Base-by-base conservation (phyloP, 2,888 invertebrate species). In the Polyploca ridens region DNA sequence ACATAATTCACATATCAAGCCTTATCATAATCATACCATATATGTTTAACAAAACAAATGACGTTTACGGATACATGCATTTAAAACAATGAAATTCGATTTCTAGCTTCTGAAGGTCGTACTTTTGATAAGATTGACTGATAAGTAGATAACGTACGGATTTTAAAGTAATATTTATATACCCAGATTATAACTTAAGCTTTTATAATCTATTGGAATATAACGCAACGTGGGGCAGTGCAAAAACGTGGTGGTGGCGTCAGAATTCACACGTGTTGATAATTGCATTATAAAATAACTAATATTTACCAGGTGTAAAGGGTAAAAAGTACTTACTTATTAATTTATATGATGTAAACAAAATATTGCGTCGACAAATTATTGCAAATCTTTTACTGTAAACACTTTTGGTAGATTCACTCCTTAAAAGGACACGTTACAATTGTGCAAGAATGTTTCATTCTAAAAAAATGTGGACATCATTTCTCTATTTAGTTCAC, bases 21-120 rank as follows among this genome's bases (percentile, higher is more conserved):
- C 54, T 54, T 54, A 54, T 19, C 54, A 54, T 8, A 44, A 54
- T n/a, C 54, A 54, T 19, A 46, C 14, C 46, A n/a, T n/a, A 46
- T 13, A 7, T 41, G 3, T 38, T 38, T 10, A 1, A 38, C 38
- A 10, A 5, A 38, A 54, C 3, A 8, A 38, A 57, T 61, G 63
- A 68, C 69, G 69, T 64, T 62, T 62, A 27, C 67, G 62, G 60
- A 64, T 64, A 62, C 58, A 65, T 73, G 71, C 71, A 73, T 61
- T 27, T 44, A n/a, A 61, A 61, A 61, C 61, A 61, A 44, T 61
- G 61, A 16, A 61, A 59, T 58, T 27, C 7, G 33, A 58, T 11
- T 57, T 54, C 10, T 54, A 19, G 3, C 54, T n/a, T 54, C 54
- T 16, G 41, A 62, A 54, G 62, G 54, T 62, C 54, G 19, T 16